Evolutionary conservation across 2,797 vertebrate genomes (phyloP).

Genomic region (Champsocephalus esox): DNA sequence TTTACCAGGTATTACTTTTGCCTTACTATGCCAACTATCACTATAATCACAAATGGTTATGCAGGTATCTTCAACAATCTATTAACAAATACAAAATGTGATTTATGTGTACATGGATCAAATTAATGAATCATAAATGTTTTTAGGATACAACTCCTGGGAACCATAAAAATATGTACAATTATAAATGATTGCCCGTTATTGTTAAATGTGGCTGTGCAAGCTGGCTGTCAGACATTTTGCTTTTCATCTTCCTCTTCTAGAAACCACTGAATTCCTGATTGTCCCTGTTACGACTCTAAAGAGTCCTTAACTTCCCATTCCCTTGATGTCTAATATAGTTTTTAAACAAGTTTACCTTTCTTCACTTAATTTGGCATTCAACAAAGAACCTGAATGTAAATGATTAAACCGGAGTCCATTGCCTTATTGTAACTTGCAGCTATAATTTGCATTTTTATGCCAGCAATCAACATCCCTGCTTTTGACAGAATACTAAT

Average conservation of each 20-base stretch:
- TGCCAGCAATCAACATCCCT: conserved; percentile 8
- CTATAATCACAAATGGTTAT: background rate
- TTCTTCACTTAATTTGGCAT: conserved; percentile 6
- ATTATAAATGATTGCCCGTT: background rate
- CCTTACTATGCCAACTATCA: conserved; percentile 2
- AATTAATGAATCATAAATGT: background rate
- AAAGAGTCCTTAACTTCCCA: background rate
- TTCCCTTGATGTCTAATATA: background rate
- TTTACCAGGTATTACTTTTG: background rate
- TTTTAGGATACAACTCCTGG: background rate
- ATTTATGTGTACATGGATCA: background rate
- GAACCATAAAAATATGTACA: background rate
- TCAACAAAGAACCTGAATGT: conserved; percentile 7
- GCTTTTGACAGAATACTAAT: conserved; percentile 37
- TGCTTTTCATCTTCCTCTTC: background rate
- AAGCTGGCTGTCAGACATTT: background rate
- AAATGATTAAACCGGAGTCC: background rate
- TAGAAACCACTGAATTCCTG: background rate
- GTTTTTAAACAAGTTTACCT: background rate
- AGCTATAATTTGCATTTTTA: conserved; percentile 36
- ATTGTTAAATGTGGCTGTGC: background rate
- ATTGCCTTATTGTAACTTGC: conserved; percentile 28
- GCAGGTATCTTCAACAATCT: background rate
- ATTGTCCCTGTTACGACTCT: background rate
- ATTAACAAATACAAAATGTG: background rate